These are phyloP conservation scores for Etheostoma spectabile DNA, from an alignment of 2,113 vertebrate genomes.

Conservation along the genomic window DNA sequence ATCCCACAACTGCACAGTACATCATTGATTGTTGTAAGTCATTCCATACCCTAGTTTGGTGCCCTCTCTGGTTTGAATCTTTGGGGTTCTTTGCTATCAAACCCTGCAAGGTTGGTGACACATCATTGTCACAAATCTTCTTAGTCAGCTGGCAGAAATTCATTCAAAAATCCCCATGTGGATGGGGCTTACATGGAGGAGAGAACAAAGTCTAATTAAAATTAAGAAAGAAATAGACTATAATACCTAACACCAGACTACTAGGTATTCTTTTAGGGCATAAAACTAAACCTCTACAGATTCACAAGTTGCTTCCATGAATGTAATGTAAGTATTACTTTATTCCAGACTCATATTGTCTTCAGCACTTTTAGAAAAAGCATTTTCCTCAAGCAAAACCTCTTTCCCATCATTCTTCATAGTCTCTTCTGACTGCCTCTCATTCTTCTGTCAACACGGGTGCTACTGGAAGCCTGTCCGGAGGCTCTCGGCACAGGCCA, in stretches of 20 bases:
- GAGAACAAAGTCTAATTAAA: slow-evolving; percentile 22
- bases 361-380: slow-evolving; percentile 28
- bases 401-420: slow-evolving; percentile 37
- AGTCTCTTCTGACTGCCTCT: slow-evolving; percentile 40
- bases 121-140: slow-evolving; percentile 15
- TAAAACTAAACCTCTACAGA: slow-evolving; percentile 10
- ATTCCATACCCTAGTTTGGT: slow-evolving; percentile 11
- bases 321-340: no score
- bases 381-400: slow-evolving; percentile 35
- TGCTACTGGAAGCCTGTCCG: slow-evolving; percentile 48
- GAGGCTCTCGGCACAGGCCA: slow-evolving; percentile 40
- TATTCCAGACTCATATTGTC: no score
- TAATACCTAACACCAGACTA: not conserved
- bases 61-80: slow-evolving; percentile 7
- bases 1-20: slow-evolving; percentile 2
- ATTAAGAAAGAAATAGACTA: slow-evolving; percentile 4
- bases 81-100: no score
- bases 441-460: slow-evolving; percentile 57
- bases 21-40: slow-evolving; percentile 28
- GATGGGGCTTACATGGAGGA: not conserved
- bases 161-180: slow-evolving; percentile 22
- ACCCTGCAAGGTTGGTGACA: no score
- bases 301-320: no score
- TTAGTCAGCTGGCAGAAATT: slow-evolving; percentile 24
- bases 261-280: not conserved